Evolutionary conservation across 2,113 vertebrate species (phyloP).

Genomic region (Taxidea taxus): DNA sequence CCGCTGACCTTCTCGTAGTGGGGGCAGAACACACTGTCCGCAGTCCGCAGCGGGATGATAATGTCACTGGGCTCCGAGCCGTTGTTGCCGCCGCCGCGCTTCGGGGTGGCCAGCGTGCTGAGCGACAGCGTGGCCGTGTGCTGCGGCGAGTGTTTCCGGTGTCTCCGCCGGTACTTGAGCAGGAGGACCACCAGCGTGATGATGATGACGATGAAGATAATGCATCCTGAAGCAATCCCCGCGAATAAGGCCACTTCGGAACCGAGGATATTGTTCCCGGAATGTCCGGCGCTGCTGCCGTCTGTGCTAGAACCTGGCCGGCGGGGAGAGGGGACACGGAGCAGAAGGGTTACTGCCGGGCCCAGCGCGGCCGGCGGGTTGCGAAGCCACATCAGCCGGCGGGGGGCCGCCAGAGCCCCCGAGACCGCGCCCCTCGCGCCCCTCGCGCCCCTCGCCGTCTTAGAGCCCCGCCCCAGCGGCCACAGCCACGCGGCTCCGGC

Average conservation of each 20-base stretch:
- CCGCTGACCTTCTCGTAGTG: conserved; percentile 99
- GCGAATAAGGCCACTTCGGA: conserved; percentile 98
- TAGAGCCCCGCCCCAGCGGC: too few species aligned
- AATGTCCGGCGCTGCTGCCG: conserved; percentile 88
- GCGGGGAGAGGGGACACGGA: neutral
- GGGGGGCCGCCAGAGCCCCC: too few species aligned
- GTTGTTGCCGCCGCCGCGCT: conserved; percentile 94
- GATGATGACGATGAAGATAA: conserved; percentile 99
- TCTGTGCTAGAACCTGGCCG: conserved; percentile 85
- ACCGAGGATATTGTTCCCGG: conserved; percentile 89
- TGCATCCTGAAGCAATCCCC: conserved; percentile 96
- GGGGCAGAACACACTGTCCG: conserved; percentile 99
- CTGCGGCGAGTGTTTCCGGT: conserved; percentile 97
- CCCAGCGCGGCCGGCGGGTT: neutral
- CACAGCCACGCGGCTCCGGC: too few species aligned
- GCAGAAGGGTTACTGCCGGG: neutral
- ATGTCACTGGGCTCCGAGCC: conserved; percentile 99
- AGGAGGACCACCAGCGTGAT: conserved; percentile 97
- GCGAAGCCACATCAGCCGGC: too few species aligned
- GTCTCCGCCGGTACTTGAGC: conserved; percentile 96
- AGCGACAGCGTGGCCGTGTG: conserved; percentile 95
- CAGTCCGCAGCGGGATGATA: conserved; percentile 99
- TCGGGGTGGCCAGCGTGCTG: conserved; percentile 97
- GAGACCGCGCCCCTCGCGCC: too few species aligned
- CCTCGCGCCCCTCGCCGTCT: too few species aligned